Conservation (phyloP, 2,113 vertebrate genomes). For the Xiphophorus couchianus region DNA sequence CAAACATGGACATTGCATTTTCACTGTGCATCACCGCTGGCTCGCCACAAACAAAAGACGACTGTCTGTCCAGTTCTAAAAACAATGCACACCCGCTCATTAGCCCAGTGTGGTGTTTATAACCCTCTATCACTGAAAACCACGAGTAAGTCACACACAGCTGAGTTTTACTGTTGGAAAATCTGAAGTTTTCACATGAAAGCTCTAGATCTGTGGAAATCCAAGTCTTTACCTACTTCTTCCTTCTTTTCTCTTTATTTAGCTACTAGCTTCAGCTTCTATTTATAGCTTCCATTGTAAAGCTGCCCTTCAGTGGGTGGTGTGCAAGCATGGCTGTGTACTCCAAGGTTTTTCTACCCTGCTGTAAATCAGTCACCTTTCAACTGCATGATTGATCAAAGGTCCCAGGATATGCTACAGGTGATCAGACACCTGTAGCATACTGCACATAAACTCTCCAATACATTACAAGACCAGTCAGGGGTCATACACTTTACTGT, state of each 20-base stretch:
- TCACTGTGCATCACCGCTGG: constrained; percentile 49
- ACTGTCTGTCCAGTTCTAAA: constrained; percentile 49
- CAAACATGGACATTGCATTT: constrained; percentile 35
- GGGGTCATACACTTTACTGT: neutral
- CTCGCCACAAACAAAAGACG: constrained; percentile 57
- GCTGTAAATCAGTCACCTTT: constrained; percentile 74
- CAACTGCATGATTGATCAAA: constrained; percentile 61
- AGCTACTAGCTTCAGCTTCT: constrained; percentile 24
- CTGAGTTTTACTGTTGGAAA: neutral
- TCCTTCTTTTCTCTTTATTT: constrained; percentile 8
- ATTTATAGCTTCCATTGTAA: constrained; percentile 54
- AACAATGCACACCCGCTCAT: constrained; percentile 54
- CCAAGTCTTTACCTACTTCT: constrained; percentile 11
- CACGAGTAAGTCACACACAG: neutral
- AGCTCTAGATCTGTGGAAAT: neutral
- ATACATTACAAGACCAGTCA: neutral
- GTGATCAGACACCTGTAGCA: neutral
- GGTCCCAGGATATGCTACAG: constrained; percentile 33
- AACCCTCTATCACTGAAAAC: neutral
- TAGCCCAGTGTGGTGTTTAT: constrained; percentile 40
- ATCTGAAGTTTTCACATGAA: neutral
- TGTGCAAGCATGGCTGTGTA: constrained; percentile 13
- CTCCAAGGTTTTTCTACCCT: constrained; percentile 13
- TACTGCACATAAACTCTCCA: neutral
- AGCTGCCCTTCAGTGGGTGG: constrained; percentile 36